Evolutionary conservation across 2,113 vertebrate genomes (phyloP).

Genomic region (Leptodactylus fuscus): DNA sequence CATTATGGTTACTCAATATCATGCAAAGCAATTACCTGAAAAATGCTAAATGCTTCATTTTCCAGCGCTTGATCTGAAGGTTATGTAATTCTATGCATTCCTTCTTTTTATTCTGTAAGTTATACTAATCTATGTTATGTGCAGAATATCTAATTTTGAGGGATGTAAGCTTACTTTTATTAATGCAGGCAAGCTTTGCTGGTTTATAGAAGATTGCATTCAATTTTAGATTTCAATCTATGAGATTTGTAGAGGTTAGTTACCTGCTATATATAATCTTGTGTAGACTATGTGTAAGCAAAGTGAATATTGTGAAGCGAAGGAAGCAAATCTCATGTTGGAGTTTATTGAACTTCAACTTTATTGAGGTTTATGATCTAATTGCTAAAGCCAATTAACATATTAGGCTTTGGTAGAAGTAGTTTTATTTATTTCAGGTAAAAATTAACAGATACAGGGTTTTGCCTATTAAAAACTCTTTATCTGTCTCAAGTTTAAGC

Average conservation of each 20-base stretch:
- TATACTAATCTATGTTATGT: background rate
- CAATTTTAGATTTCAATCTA: background rate
- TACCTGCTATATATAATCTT: background rate
- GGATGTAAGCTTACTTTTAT: background rate
- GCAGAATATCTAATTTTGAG: background rate
- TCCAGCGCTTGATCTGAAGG: background rate
- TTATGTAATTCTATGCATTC: background rate
- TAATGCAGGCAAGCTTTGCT: background rate
- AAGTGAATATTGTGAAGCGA: background rate
- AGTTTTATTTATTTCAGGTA: background rate
- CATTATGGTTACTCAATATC: no score
- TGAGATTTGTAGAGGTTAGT: background rate
- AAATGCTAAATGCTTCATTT: background rate
- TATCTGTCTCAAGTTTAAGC: no score
- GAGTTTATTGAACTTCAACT: background rate
- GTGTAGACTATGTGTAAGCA: background rate
- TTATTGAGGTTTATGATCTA: background rate
- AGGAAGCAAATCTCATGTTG: background rate
- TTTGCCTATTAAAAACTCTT: no score
- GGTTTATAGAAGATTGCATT: background rate
- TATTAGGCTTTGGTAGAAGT: background rate
- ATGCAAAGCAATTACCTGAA: background rate
- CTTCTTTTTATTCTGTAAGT: background rate
- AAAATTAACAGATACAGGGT: no score
- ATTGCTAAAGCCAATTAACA: background rate